Evolutionary conservation across 2,113 vertebrate species (phyloP).

Genomic region (Clinocottus analis): DNA sequence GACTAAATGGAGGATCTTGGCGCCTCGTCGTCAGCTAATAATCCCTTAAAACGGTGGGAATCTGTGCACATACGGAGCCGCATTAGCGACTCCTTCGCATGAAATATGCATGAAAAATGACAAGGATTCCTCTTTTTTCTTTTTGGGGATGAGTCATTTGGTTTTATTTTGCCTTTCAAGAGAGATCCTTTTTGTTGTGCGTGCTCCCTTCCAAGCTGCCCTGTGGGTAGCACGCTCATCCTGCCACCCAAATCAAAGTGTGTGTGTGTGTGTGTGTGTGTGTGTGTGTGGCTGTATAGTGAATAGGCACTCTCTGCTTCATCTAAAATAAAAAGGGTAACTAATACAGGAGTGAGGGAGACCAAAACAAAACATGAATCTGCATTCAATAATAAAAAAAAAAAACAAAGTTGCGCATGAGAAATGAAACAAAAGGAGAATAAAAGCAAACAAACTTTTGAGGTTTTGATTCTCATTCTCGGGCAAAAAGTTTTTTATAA

Average conservation of each 20-base stretch:
- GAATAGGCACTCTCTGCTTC: conserved; percentile 10
- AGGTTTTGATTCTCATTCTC: conserved; percentile 22
- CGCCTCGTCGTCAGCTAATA: conserved; percentile 70
- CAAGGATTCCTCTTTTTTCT: conserved; percentile 23
- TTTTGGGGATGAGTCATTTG: conserved; percentile 38
- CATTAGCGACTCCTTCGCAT: conserved; percentile 34
- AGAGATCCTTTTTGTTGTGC: conserved; percentile 28
- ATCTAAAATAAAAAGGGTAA: conserved; percentile 14
- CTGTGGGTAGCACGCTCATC: conserved; percentile 32
- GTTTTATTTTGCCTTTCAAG: conserved; percentile 8
- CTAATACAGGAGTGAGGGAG: neutral
- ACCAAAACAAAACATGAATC: conserved; percentile 6
- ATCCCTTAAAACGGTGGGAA: conserved; percentile 55
- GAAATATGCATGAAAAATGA: conserved; percentile 53
- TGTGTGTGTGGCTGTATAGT: neutral
- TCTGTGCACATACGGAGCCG: conserved; percentile 35
- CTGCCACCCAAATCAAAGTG: conserved; percentile 35
- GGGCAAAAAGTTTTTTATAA: conserved; percentile 13
- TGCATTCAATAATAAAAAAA: neutral
- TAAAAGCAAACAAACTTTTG: neutral
- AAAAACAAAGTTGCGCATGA: conserved; percentile 23
- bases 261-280: neutral
- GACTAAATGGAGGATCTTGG: conserved; percentile 56
- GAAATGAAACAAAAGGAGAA: conserved; percentile 25
- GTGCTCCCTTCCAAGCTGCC: conserved; percentile 32